A percentile compares a stretch with the other conserved stretches of the same genome.
phyloP scores from a whole-genome alignment of 2,113 vertebrate species.

The Polyodon spathula region DNA sequence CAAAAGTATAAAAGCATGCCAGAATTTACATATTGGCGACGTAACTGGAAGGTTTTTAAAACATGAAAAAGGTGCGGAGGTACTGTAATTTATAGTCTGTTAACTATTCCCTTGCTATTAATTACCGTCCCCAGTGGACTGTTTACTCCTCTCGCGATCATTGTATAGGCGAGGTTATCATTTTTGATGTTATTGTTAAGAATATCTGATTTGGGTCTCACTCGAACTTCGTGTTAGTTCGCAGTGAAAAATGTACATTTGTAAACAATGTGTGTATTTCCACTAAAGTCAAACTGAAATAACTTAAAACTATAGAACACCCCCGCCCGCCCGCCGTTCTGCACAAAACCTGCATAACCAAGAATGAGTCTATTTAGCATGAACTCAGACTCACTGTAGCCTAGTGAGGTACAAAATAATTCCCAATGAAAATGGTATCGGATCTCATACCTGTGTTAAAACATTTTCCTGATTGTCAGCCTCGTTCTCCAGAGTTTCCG shows the following conservation, averaged over 20 bases:
- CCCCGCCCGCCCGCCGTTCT: background rate
- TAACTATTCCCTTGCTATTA: conserved; percentile 21
- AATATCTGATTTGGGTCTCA: too few species aligned
- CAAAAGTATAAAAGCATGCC: background rate
- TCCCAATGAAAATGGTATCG: background rate
- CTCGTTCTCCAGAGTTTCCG: conserved; percentile 53
- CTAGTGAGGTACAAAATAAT: background rate
- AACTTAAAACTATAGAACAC: conserved; percentile 16
- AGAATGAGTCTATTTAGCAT: background rate
- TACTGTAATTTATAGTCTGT: conserved; percentile 15
- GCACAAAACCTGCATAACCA: background rate
- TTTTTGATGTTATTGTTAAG: too few species aligned
- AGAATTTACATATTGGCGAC: background rate
- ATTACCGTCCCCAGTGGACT: too few species aligned
- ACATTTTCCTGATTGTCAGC: conserved; percentile 65
- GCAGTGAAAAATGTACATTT: background rate
- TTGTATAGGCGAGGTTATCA: too few species aligned
- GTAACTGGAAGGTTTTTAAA: background rate
- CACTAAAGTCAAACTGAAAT: conserved; percentile 18
- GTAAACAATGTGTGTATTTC: conserved; percentile 27
- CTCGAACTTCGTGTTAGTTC: background rate
- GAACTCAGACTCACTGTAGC: background rate
- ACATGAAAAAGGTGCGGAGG: background rate
- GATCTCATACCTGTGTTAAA: conserved; percentile 66
- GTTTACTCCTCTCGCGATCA: too few species aligned